phyloP scores from a whole-genome alignment of 2,797 vertebrate species.

The Notolabrus celidotus region DNA sequence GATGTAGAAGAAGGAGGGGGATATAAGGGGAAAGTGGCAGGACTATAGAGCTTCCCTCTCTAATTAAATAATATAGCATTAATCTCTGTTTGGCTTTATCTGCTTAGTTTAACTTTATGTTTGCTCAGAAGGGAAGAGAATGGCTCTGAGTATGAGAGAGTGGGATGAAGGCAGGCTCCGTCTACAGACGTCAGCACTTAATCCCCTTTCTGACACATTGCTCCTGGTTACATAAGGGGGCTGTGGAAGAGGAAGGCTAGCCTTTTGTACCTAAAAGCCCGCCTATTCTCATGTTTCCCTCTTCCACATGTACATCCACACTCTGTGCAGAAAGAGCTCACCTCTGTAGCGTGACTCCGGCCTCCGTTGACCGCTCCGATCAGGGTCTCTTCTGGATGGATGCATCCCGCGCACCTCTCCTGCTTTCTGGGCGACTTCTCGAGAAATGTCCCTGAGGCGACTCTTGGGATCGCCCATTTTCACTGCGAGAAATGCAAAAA shows the following conservation, averaged over 20 bases:
- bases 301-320: neutral
- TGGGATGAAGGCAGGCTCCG: slow-evolving; percentile 65
- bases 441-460: slow-evolving; percentile 89
- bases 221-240: slow-evolving; percentile 76
- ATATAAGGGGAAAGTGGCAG: neutral
- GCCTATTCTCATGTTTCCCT: slow-evolving; percentile 15
- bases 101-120: slow-evolving; percentile 21
- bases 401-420: slow-evolving; percentile 84
- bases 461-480: slow-evolving; percentile 88
- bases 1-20: neutral
- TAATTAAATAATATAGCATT: neutral
- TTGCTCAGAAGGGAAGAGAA: slow-evolving; percentile 39
- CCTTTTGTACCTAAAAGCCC: slow-evolving; percentile 54
- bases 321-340: slow-evolving; percentile 35
- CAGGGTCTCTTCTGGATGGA: slow-evolving; percentile 85
- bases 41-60: neutral
- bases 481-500: slow-evolving; percentile 73
- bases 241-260: slow-evolving; percentile 39
- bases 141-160: slow-evolving; percentile 49
- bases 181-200: slow-evolving; percentile 76
- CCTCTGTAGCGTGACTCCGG: slow-evolving; percentile 78
- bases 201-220: slow-evolving; percentile 83
- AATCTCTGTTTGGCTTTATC: neutral
- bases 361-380: slow-evolving; percentile 83
- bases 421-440: slow-evolving; percentile 90